These are phyloP conservation scores for Sternotherus odoratus DNA, from an alignment of 2,797 vertebrate genomes.

Conservation along the genomic window DNA sequence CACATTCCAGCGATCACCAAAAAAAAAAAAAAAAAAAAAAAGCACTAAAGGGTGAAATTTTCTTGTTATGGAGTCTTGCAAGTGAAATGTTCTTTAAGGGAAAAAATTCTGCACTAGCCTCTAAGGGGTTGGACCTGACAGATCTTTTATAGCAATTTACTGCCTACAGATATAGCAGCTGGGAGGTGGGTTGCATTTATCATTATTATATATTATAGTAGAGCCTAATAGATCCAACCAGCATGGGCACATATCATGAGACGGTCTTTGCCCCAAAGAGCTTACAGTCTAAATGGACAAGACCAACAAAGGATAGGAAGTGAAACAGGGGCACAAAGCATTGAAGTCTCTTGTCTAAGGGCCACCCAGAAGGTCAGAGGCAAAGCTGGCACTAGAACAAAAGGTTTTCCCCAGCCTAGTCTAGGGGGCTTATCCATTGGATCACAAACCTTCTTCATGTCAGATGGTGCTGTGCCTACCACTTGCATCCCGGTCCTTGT, in stretches of 20 bases:
- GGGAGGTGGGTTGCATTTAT: neutral
- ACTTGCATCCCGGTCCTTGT: neutral
- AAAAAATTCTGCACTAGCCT: neutral
- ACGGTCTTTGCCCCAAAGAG: neutral
- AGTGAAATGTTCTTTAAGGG: accelerated
- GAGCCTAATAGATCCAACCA: neutral
- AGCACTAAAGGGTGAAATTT: accelerated
- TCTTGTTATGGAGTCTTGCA: accelerated
- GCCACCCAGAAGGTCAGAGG: neutral
- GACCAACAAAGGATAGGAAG: accelerated
- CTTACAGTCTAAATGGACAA: neutral
- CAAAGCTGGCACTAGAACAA: neutral
- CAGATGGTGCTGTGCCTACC: neutral
- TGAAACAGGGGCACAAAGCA: neutral
- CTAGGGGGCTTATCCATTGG: accelerated
- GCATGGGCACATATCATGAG: neutral
- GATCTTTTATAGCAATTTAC: too few relatives aligned
- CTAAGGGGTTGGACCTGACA: neutral
- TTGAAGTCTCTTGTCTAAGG: neutral
- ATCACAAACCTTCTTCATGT: neutral
- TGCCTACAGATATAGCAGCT: too few relatives aligned
- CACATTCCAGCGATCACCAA: accelerated
- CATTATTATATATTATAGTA: neutral
- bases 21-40: neutral
- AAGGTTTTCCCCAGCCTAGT: neutral